Conservation (phyloP, 2,113 vertebrate genomes). For the Anguilla rostrata region DNA sequence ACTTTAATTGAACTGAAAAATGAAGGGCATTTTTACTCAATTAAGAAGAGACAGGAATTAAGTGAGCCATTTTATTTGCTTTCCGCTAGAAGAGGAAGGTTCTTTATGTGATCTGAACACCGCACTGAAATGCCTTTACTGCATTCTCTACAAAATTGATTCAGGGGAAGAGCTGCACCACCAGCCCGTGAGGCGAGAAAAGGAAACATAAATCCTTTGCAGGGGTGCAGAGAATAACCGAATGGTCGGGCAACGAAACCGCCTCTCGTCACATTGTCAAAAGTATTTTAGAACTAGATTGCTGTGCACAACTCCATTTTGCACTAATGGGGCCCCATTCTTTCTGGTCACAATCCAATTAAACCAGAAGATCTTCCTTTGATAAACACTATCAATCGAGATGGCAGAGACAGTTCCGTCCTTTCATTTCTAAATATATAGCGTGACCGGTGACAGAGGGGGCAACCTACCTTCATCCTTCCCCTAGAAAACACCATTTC, state of each 20-base stretch:
- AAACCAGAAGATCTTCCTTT: conserved; percentile 50
- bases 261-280: conserved; percentile 31
- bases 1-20: no score
- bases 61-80: background rate
- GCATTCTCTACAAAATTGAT: background rate
- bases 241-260: background rate
- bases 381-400: conserved; percentile 47
- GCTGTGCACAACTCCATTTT: conserved; percentile 41
- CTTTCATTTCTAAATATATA: conserved; percentile 47
- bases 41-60: background rate
- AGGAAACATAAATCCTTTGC: background rate
- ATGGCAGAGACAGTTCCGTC: conserved; percentile 15
- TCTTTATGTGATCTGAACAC: background rate
- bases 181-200: background rate
- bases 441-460: conserved; percentile 12
- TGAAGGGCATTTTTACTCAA: background rate
- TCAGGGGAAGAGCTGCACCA: background rate
- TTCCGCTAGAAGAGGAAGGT: background rate
- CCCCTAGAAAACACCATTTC: background rate
- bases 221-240: background rate
- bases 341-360: conserved; percentile 56
- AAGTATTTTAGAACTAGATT: conserved; percentile 42
- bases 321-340: conserved; percentile 50
- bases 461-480: background rate
- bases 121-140: conserved; percentile 6